Evolutionary conservation across 2,888 invertebrate genomes (phyloP).

Genomic region (Phlogophora meticulosa): DNA sequence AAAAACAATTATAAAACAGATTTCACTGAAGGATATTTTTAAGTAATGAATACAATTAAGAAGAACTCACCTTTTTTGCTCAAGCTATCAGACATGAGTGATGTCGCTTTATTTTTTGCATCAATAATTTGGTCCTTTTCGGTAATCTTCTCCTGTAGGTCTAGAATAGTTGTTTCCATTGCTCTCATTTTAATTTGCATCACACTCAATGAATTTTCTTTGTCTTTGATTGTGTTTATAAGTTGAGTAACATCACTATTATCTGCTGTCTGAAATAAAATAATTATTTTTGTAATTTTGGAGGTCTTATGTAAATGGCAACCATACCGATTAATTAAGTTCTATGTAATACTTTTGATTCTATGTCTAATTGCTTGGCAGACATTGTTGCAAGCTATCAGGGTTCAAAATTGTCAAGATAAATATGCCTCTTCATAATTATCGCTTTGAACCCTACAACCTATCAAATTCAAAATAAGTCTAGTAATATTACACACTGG

Average conservation of each 20-base stretch:
- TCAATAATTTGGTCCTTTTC: constrained; percentile 96
- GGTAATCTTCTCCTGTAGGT: constrained; percentile 95
- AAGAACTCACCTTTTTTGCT: constrained; percentile 90
- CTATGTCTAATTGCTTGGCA: neutral
- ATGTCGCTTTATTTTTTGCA: constrained; percentile 95
- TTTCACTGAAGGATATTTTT: neutral
- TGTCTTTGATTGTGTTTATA: constrained; percentile 92
- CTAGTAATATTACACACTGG: neutral
- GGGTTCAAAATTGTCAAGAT: no score
- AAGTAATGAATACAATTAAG: neutral
- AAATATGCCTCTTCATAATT: no score
- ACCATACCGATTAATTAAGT: neutral
- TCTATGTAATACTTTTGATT: neutral
- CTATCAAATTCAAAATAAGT: neutral
- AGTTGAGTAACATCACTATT: constrained; percentile 90
- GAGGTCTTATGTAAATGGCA: constrained; percentile 1
- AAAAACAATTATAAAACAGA: constrained; percentile 6
- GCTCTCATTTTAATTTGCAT: constrained; percentile 90
- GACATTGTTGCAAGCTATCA: no score
- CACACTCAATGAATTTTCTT: constrained; percentile 84
- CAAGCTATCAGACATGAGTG: constrained; percentile 94
- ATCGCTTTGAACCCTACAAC: no score
- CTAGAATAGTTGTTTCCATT: constrained; percentile 94
- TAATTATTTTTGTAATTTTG: neutral
- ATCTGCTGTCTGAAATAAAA: constrained; percentile 70